Conservation (phyloP, 1,140 invertebrate species). For the Leptopilina boulardi region DNA sequence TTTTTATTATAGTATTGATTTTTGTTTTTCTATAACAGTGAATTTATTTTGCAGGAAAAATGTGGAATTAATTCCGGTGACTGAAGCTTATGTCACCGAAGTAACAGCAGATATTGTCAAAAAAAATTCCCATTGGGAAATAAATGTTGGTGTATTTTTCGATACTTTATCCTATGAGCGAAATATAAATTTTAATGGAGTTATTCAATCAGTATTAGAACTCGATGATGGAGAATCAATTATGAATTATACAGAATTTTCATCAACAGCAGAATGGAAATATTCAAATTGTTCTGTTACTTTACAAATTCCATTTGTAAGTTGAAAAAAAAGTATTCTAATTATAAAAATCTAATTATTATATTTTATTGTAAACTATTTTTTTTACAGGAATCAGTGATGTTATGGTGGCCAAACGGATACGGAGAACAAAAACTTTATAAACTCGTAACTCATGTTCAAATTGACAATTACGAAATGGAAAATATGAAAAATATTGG, state of each 20-base stretch:
- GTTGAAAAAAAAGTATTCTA: no score
- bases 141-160: conserved; percentile 58
- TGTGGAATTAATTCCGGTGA: conserved; percentile 76
- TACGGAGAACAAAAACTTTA: conserved; percentile 91
- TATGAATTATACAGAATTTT: conserved; percentile 39
- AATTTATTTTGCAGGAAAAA: conserved; percentile 76
- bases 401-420: conserved; percentile 96
- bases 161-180: conserved; percentile 41
- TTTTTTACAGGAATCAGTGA: conserved; percentile 74
- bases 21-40: conserved; percentile 25
- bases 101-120: conserved; percentile 69
- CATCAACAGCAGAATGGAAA: conserved; percentile 66
- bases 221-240: conserved; percentile 35
- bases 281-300: conserved; percentile 64
- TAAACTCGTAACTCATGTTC: conserved; percentile 78
- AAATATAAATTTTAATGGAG: conserved; percentile 31
- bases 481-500: conserved; percentile 80
- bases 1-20: no score
- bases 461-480: conserved; percentile 58
- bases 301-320: conserved; percentile 68
- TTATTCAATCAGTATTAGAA: conserved; percentile 40
- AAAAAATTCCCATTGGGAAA: conserved; percentile 57
- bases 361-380: background rate
- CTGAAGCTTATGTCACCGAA: conserved; percentile 67
- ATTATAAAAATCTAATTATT: no score